Evolutionary conservation across 2,113 vertebrate genomes (phyloP).

Genomic region (Megaceryle torquata): DNA sequence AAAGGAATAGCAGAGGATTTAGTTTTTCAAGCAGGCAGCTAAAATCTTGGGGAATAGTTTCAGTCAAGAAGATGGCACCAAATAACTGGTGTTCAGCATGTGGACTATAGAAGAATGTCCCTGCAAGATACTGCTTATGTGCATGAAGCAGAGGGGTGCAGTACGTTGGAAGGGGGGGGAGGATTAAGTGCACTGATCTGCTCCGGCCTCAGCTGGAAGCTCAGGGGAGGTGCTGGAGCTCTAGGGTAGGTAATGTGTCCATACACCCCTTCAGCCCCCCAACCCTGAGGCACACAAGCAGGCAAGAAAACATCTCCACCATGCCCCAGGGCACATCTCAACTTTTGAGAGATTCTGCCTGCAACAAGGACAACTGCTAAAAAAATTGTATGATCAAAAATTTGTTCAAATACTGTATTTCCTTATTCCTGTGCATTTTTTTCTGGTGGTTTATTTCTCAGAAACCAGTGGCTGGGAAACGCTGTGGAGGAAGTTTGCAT

Average conservation of each 20-base stretch:
- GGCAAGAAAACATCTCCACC: neutral
- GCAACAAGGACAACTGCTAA: neutral
- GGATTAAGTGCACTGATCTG: neutral
- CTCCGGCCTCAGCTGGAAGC: neutral
- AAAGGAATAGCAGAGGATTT: neutral
- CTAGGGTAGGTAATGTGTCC: accelerated
- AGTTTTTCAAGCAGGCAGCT: neutral
- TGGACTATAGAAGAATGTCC: neutral
- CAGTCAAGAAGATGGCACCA: neutral
- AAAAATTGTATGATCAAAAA: neutral
- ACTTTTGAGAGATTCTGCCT: neutral
- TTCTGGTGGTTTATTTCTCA: slow-evolving; percentile 51
- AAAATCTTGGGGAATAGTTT: neutral
- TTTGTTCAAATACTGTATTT: neutral
- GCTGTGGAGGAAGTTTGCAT: slow-evolving; percentile 76
- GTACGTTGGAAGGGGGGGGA: neutral
- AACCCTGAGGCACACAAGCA: neutral
- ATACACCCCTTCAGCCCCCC: neutral
- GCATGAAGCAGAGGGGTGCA: neutral
- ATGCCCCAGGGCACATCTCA: accelerated
- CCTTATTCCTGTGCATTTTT: neutral
- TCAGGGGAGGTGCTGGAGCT: neutral
- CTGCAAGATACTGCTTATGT: neutral
- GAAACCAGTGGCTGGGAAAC: slow-evolving; percentile 82
- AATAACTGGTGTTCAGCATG: neutral